A percentile compares a stretch with the other conserved stretches of the same genome.
phyloP scores from a whole-genome alignment of 2,888 invertebrate species.

The Mesorhabditis belari region DNA sequence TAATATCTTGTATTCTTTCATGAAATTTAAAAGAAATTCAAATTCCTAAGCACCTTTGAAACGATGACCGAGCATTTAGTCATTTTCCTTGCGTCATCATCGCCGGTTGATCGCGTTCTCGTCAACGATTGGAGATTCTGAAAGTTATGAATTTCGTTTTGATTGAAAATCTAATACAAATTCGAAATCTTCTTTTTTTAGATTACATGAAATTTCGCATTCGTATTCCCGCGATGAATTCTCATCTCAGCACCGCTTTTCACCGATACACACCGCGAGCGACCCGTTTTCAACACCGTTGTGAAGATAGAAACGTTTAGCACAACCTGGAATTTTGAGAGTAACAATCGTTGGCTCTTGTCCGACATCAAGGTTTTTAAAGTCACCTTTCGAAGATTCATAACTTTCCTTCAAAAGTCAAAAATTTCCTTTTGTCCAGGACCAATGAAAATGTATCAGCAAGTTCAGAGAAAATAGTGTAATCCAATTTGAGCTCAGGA shows the following conservation, averaged over 20 bases:
- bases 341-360: neutral
- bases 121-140: neutral
- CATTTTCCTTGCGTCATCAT: neutral
- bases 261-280: constrained; percentile 23
- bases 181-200: neutral
- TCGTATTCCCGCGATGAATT: constrained; percentile 33
- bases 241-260: constrained; percentile 30
- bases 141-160: too few species aligned
- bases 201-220: neutral
- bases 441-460: too few species aligned
- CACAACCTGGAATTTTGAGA: constrained; percentile 19
- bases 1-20: too few species aligned
- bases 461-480: too few species aligned
- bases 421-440: too few species aligned
- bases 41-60: too few species aligned
- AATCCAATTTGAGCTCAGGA: too few species aligned
- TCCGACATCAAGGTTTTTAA: neutral
- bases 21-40: neutral
- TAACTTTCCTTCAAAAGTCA: too few species aligned
- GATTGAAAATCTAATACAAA: neutral
- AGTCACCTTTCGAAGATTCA: too few species aligned
- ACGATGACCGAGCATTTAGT: neutral
- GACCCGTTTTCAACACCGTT: constrained; percentile 37
- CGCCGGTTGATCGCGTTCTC: too few species aligned
- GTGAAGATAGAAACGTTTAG: constrained; percentile 47